These are phyloP conservation scores for Luidia sarsii DNA, from an alignment of 53 echinoderm and acorn worm species.

Conservation along the genomic window DNA sequence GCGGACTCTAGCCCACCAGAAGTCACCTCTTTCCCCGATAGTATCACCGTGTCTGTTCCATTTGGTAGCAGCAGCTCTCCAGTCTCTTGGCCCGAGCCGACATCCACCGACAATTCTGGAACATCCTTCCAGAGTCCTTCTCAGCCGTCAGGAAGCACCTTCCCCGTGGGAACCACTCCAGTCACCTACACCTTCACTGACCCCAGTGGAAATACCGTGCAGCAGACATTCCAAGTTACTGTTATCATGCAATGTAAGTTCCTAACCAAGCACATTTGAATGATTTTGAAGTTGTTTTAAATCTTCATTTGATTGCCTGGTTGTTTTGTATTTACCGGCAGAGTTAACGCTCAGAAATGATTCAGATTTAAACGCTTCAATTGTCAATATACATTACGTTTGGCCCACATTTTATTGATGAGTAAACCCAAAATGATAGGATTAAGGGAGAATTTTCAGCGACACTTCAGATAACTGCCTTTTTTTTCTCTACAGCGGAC, in stretches of 20 bases:
- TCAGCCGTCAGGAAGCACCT: constrained; percentile 5
- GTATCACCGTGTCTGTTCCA: constrained; percentile 51
- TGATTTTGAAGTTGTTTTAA: too few relatives aligned
- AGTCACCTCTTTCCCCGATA: neutral
- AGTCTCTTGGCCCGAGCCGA: constrained; percentile 58
- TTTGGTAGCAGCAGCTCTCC: constrained; percentile 42
- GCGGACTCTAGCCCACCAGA: neutral
- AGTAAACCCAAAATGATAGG: too few relatives aligned
- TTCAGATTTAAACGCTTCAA: too few relatives aligned
- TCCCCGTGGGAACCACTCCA: constrained; percentile 50
- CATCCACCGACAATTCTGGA: constrained; percentile 63
- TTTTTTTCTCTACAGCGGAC: constrained; percentile 4
- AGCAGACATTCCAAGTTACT: constrained; percentile 16
- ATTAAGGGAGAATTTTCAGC: too few relatives aligned
- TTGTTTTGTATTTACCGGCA: too few relatives aligned
- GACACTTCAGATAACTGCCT: too few relatives aligned
- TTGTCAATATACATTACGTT: too few relatives aligned
- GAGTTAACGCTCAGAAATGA: too few relatives aligned
- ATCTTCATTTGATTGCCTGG: too few relatives aligned
- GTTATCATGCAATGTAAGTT: constrained; percentile 20
- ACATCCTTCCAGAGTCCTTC: neutral
- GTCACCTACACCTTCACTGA: constrained; percentile 66
- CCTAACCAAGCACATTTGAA: too few relatives aligned
- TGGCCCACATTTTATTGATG: too few relatives aligned
- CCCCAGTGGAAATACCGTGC: constrained; percentile 18